Evolutionary conservation across 2,888 invertebrate species (phyloP).

Genomic region (Andrena bucephala): DNA sequence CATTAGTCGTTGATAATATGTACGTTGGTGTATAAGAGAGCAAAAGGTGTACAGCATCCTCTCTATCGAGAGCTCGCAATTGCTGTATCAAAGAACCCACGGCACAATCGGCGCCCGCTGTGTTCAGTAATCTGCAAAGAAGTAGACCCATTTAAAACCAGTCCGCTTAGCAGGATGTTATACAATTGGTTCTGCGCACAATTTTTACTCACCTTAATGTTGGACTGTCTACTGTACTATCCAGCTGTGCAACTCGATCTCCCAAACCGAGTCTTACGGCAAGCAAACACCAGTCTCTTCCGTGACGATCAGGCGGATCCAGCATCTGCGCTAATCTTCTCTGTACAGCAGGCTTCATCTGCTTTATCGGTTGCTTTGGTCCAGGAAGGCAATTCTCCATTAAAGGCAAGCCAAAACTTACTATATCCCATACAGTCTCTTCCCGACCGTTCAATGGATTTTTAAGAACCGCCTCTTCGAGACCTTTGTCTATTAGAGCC

Average conservation of each 20-base stretch:
- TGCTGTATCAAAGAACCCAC: conserved; percentile 80
- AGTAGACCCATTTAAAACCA: not conserved
- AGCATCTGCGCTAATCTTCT: conserved; percentile 89
- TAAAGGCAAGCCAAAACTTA: conserved; percentile 79
- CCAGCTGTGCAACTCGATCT: conserved; percentile 84
- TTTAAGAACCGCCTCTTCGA: conserved; percentile 81
- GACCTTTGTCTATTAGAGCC: conserved; percentile 79
- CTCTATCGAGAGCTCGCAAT: conserved; percentile 81
- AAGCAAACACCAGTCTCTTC: conserved; percentile 92
- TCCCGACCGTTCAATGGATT: conserved; percentile 82
- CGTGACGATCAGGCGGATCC: conserved; percentile 90
- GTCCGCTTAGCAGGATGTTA: not conserved
- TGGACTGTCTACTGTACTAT: conserved; percentile 82
- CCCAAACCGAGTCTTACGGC: conserved; percentile 90
- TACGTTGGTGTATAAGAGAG: conserved; percentile 81
- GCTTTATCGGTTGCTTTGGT: conserved; percentile 85
- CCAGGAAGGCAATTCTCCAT: conserved; percentile 82
- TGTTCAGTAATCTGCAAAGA: conserved; percentile 77
- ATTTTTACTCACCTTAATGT: conserved; percentile 77
- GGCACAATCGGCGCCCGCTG: conserved; percentile 81
- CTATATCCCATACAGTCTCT: conserved; percentile 83
- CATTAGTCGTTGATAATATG: conserved; percentile 77
- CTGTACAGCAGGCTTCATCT: conserved; percentile 87
- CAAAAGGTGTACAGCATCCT: conserved; percentile 82
- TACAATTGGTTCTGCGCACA: not conserved